Evolutionary conservation across 2,797 vertebrate species (phyloP).

Genomic region (Danio albolineatus): DNA sequence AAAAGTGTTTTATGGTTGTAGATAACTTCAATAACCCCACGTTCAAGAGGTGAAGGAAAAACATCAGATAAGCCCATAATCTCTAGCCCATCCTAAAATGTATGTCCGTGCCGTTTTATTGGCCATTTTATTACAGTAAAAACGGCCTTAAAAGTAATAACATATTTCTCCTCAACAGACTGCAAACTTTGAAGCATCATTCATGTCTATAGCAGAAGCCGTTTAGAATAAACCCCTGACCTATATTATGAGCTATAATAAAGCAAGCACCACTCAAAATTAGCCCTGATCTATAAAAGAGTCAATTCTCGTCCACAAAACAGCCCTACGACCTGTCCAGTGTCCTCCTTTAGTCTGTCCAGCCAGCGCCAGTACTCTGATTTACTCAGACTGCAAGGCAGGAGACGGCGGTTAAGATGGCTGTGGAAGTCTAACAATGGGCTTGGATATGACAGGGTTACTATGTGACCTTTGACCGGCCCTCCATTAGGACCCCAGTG

Average conservation of each 20-base stretch:
- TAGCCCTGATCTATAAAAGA: conserved; percentile 8
- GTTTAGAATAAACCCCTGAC: background rate
- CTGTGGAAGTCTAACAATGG: conserved; percentile 76
- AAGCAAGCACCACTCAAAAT: background rate
- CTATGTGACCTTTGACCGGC: conserved; percentile 71
- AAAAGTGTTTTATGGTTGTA: no score
- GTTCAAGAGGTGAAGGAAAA: background rate
- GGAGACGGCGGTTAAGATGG: conserved; percentile 74
- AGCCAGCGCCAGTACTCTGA: conserved; percentile 76
- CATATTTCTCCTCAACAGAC: background rate
- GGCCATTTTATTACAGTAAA: background rate
- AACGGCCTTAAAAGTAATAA: background rate
- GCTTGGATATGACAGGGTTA: conserved; percentile 69
- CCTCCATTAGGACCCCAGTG: conserved; percentile 76
- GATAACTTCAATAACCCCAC: no score
- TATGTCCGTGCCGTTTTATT: background rate
- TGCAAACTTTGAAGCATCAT: background rate
- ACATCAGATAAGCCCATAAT: background rate
- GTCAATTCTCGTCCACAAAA: background rate
- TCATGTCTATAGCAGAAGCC: background rate
- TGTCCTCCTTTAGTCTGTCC: conserved; percentile 65
- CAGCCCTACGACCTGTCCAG: conserved; percentile 52
- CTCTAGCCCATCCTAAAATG: background rate
- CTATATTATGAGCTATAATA: conserved; percentile 1
- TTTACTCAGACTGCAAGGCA: conserved; percentile 75